Conservation (phyloP, 2,113 vertebrate species). For the Ia io region DNA sequence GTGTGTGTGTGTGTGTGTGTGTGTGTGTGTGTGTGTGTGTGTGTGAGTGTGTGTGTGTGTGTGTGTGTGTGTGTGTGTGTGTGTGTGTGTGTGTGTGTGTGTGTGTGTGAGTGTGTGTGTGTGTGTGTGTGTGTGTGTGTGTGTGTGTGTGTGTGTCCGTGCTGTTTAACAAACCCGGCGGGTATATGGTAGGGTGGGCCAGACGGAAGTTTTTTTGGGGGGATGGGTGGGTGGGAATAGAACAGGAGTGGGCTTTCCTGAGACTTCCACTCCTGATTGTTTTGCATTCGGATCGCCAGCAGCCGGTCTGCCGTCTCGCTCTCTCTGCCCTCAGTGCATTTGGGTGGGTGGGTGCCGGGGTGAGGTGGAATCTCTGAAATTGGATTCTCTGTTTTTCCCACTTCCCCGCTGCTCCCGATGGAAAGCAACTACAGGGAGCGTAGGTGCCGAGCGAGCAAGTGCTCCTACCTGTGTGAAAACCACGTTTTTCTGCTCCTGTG, state of each 20-base stretch:
- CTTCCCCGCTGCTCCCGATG: background rate
- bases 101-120: background rate
- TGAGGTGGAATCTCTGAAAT: background rate
- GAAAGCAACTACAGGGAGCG: background rate
- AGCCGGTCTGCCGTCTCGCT: background rate
- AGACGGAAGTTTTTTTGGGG: slow-evolving; percentile 10
- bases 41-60: background rate
- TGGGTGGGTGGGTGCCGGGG: background rate
- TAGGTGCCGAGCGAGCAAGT: background rate
- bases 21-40: background rate
- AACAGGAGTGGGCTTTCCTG: background rate
- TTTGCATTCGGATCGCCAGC: background rate
- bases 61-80: background rate
- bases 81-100: background rate
- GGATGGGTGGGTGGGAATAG: background rate
- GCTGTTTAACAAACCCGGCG: background rate
- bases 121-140: background rate
- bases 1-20: background rate
- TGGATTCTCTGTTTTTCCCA: background rate
- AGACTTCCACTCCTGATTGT: background rate
- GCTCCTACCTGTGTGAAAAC: background rate
- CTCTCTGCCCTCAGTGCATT: background rate
- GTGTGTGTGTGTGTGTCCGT: background rate
- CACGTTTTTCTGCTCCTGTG: background rate
- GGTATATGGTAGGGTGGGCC: background rate